Evolutionary conservation across 1,140 invertebrate genomes (phyloP).

Genomic region (Orius laevigatus): DNA sequence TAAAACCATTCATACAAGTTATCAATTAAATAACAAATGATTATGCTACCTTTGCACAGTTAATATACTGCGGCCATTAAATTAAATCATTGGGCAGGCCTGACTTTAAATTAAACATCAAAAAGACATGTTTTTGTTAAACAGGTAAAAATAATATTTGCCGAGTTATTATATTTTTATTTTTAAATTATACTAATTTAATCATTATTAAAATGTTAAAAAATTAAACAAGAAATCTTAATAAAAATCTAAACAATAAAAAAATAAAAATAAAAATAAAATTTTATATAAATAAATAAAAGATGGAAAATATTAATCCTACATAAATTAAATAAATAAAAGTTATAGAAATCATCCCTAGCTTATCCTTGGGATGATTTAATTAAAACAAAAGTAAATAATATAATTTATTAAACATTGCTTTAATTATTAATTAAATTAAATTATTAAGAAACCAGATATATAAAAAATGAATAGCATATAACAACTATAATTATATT

Average conservation of each 20-base stretch:
- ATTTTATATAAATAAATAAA: conserved; percentile 3
- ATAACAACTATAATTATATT: conserved; percentile 5
- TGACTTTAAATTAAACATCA: conserved; percentile 38
- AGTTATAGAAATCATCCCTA: no score
- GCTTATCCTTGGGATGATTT: no score
- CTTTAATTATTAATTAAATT: conserved; percentile 9
- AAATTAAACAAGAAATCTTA: conserved; percentile 44
- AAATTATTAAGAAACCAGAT: conserved; percentile 4
- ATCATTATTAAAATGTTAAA: no score
- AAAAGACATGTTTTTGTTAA: conserved; percentile 58
- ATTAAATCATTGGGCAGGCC: conserved; percentile 43
- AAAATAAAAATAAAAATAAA: conserved; percentile 25
- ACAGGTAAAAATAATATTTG: no score
- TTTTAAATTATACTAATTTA: no score
- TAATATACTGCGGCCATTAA: conserved; percentile 46
- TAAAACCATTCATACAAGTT: conserved; percentile 45
- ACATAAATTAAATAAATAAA: conserved; percentile 8
- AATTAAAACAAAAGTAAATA: no score
- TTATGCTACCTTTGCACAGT: conserved; percentile 56
- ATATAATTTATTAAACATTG: no score
- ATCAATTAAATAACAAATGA: conserved; percentile 49
- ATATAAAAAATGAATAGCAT: no score
- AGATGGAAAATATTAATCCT: no score
- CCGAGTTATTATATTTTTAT: no score
- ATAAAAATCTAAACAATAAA: no score